Conservation (phyloP, 2,797 vertebrate genomes). For the Danionella dracula region DNA sequence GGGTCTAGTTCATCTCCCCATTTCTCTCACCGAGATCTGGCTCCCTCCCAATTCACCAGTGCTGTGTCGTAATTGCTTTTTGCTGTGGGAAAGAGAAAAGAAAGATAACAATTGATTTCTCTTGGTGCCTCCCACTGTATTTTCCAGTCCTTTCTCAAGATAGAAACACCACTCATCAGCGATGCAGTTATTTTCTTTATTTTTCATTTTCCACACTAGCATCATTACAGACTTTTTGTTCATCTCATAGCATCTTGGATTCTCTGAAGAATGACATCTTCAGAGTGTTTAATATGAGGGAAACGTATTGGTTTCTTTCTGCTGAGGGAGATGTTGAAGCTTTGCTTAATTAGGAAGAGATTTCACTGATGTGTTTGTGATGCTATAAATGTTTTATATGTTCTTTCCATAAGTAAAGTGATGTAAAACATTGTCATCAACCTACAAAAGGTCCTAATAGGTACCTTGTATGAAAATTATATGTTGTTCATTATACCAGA, state of each 20-base stretch:
- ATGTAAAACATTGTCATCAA: neutral
- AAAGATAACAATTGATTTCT: slow-evolving; percentile 32
- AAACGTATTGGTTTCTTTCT: slow-evolving; percentile 52
- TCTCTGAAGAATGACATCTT: slow-evolving; percentile 50
- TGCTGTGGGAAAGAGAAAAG: slow-evolving; percentile 38
- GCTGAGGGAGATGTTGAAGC: neutral
- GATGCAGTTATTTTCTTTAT: slow-evolving; percentile 49
- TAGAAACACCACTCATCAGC: slow-evolving; percentile 48
- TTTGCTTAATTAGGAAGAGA: neutral
- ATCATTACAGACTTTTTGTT: slow-evolving; percentile 23
- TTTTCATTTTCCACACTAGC: slow-evolving; percentile 60
- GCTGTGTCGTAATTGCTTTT: slow-evolving; percentile 60
- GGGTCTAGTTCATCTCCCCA: slow-evolving; percentile 31
- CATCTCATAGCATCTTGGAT: slow-evolving; percentile 4
- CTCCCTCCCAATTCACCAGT: slow-evolving; percentile 50
- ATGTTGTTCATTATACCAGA: no score
- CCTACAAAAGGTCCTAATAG: no score
- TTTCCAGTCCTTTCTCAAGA: neutral
- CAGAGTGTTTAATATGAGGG: slow-evolving; percentile 40
- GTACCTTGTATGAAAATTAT: no score
- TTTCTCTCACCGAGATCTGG: slow-evolving; percentile 46
- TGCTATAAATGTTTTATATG: neutral
- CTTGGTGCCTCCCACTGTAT: slow-evolving; percentile 4
- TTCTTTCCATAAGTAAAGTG: neutral
- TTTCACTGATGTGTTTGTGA: neutral